Percentiles rank a stretch among this genome's conserved stretches.
phyloP scores from a whole-genome alignment of 1,140 invertebrate species.

The Antheraea pernyi region DNA sequence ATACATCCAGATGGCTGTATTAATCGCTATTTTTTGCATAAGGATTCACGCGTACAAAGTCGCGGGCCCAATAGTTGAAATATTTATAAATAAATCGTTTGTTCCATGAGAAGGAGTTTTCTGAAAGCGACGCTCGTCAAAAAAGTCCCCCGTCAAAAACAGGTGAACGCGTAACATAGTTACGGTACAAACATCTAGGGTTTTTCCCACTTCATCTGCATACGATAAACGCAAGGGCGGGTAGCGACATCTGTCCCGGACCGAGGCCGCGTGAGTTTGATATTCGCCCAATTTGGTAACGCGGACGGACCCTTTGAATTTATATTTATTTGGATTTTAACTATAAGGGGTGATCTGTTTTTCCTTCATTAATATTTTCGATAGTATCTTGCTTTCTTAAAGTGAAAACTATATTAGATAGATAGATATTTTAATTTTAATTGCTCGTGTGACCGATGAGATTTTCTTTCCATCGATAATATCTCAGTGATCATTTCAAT shows the following conservation, averaged over 20 bases:
- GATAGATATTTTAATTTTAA: too few species aligned
- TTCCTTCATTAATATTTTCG: too few species aligned
- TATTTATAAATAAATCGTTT: too few species aligned
- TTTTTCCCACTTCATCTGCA: slow-evolving; percentile 59
- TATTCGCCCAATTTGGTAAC: slow-evolving; percentile 58
- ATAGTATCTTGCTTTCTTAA: background rate
- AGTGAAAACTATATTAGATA: too few species aligned
- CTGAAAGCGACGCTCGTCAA: background rate
- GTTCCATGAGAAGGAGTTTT: too few species aligned
- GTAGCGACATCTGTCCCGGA: slow-evolving; percentile 56
- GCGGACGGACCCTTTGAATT: slow-evolving; percentile 57
- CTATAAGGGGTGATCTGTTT: slow-evolving; percentile 41
- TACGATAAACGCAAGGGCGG: slow-evolving; percentile 35
- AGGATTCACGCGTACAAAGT: too few species aligned
- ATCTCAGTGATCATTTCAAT: too few species aligned
- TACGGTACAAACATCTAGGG: slow-evolving; percentile 27
- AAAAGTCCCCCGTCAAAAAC: background rate
- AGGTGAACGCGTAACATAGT: slow-evolving; percentile 24
- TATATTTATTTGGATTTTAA: slow-evolving; percentile 42
- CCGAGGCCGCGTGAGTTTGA: slow-evolving; percentile 59
- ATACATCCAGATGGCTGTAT: too few species aligned
- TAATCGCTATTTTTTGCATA: too few species aligned
- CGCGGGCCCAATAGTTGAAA: too few species aligned
- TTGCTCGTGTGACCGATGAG: too few species aligned
- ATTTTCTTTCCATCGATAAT: too few species aligned